Conservation (phyloP, 2,888 invertebrate species). For the Cryptus viduatorius region DNA sequence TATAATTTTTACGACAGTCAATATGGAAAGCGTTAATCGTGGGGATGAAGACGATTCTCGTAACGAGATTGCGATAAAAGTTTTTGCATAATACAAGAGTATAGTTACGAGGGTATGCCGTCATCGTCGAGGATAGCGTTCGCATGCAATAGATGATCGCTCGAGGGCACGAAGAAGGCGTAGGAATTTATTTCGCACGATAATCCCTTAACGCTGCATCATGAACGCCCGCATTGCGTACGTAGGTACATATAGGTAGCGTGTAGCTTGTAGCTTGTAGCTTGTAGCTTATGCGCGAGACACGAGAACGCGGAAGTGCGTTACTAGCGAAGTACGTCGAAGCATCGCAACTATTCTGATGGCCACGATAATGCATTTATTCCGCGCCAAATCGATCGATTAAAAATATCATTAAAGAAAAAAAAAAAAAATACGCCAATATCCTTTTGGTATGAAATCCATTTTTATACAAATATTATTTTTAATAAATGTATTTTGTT, state of each 20-base stretch:
- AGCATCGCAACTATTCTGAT: slow-evolving; percentile 35
- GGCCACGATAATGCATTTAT: slow-evolving; percentile 44
- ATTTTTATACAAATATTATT: too few species aligned
- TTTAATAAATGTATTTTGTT: neutral
- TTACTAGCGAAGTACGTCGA: slow-evolving; percentile 57
- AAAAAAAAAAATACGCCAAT: neutral
- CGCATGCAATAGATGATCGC: too few species aligned
- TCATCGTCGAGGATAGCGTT: too few species aligned
- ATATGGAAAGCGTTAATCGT: slow-evolving; percentile 25
- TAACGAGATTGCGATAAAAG: too few species aligned
- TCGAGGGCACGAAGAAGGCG: too few species aligned
- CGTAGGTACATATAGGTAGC: neutral
- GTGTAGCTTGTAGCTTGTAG: slow-evolving; percentile 13
- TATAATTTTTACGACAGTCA: neutral
- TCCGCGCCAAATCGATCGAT: slow-evolving; percentile 12
- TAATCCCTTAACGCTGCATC: slow-evolving; percentile 38
- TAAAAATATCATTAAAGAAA: neutral
- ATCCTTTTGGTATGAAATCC: too few species aligned
- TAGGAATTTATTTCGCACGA: slow-evolving; percentile 66
- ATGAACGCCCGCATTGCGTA: slow-evolving; percentile 53
- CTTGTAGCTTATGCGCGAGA: slow-evolving; percentile 38
- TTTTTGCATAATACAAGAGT: too few species aligned
- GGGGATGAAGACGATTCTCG: neutral
- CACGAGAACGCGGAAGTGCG: slow-evolving; percentile 67
- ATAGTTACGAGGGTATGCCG: too few species aligned